Base-by-base conservation (phyloP, 2,797 vertebrate genomes). In the Acanthurus leucopareius region DNA sequence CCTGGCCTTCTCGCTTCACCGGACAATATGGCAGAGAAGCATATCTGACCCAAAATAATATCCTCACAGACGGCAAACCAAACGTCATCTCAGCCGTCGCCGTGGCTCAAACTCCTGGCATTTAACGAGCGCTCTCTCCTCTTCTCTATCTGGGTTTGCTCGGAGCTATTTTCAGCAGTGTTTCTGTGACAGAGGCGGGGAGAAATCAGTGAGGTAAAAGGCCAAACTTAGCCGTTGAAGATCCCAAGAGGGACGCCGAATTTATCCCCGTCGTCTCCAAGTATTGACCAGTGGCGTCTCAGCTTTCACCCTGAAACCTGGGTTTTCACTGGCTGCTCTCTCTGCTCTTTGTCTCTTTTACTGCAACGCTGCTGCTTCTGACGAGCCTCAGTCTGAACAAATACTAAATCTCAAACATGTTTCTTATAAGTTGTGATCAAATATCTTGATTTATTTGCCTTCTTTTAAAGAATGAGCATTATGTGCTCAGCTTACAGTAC, bases 221-320 rank as follows among this genome's bases (percentile, higher is more conserved):
- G 89, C 82, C 75, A 69, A 86, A 91, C 69, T 82, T 81, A 67
- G 83, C 86, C 42, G 38, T 74, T 28, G 68, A 49, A 25, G 63
- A 58, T 90, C 93, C 83, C 91, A 48, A 15, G 89, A 88, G 92
- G 82, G 75, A 59, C 35, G 80, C 84, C 75, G 74, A 70, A 91
- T 92, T 88, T 82, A 94, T 47, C 88, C 79, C 52, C 20, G 51
- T 73, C 58, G 65, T 89, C 88, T 90, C 83, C 17, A 62, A 84
- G 85, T 88, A 90, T 92, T 90, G 93, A 95, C 89, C 91, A 86
- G 62, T 40, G 60, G 42, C 81, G 48, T 88, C 86, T 77, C 91
- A 28, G 79, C 76, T 94, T 93, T 82, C 90, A 65, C 59, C 82
- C 85, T 80, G 67, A 81, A 83, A 69, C 71, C 68, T 47, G 62